Evolutionary conservation across 2,888 invertebrate genomes (phyloP).

Genomic region (Lasioglossum zephyrum): DNA sequence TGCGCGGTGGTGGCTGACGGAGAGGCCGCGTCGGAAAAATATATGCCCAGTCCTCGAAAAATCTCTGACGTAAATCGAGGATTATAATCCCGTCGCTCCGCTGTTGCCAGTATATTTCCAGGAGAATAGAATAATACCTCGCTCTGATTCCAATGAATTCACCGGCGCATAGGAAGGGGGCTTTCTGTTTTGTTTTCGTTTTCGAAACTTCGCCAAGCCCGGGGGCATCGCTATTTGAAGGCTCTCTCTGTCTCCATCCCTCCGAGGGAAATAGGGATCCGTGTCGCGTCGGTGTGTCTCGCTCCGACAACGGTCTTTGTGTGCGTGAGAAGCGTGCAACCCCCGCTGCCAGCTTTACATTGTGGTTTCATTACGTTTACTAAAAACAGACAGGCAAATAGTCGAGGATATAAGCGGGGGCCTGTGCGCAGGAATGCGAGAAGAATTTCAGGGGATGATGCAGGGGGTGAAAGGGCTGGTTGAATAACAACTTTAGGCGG

Average conservation of each 20-base stretch:
- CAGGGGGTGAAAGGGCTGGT: neutral
- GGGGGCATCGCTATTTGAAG: conserved; percentile 34
- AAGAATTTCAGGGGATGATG: conserved; percentile 1
- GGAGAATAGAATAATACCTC: conserved; percentile 37
- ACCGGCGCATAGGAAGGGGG: neutral
- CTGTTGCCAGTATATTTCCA: conserved; percentile 19
- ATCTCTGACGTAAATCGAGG: conserved; percentile 33
- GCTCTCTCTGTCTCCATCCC: neutral
- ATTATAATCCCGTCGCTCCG: conserved; percentile 21
- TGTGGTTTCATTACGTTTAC: conserved; percentile 37
- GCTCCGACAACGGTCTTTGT: neutral
- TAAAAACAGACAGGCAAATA: conserved; percentile 33
- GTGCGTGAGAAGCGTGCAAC: neutral
- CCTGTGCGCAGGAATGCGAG: conserved; percentile 6
- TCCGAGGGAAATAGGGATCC: neutral
- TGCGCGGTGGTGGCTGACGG: neutral
- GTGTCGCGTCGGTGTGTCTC: neutral
- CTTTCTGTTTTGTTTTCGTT: conserved; percentile 38
- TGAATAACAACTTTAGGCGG: conserved; percentile 19
- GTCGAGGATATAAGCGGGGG: neutral
- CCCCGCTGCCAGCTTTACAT: conserved; percentile 26
- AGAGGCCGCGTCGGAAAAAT: neutral
- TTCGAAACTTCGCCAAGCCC: conserved; percentile 28
- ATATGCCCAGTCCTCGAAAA: neutral
- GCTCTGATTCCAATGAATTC: conserved; percentile 54